These are phyloP conservation scores for Patella caerulea DNA, from an alignment of 2,888 invertebrate genomes.

Conservation along the genomic window DNA sequence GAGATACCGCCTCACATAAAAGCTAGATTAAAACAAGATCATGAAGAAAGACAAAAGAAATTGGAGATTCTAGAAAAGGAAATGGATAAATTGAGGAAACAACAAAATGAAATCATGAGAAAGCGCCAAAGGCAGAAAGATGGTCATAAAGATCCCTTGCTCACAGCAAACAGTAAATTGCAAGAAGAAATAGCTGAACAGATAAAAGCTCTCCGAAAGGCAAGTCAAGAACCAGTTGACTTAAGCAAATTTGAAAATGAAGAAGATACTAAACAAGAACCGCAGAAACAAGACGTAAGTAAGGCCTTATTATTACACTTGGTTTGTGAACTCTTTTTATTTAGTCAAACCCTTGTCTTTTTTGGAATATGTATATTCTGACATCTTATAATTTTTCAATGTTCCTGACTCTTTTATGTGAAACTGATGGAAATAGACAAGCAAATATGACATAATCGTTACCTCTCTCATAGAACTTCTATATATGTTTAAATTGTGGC, in stretches of 20 bases:
- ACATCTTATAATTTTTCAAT: too few relatives aligned
- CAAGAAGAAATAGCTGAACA: constrained; percentile 63
- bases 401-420: too few relatives aligned
- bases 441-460: too few relatives aligned
- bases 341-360: too few relatives aligned
- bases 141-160: constrained; percentile 64
- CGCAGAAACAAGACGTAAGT: constrained; percentile 24
- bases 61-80: constrained; percentile 53
- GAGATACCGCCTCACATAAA: not conserved
- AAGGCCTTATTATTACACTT: too few relatives aligned
- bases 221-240: constrained; percentile 34
- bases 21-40: constrained; percentile 30
- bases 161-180: constrained; percentile 62
- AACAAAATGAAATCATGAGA: constrained; percentile 65
- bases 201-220: constrained; percentile 47
- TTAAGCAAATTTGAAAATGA: constrained; percentile 27
- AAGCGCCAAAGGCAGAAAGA: constrained; percentile 57
- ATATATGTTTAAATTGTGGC: too few relatives aligned
- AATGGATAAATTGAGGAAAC: constrained; percentile 53
- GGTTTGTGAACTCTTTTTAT: too few relatives aligned
- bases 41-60: constrained; percentile 43
- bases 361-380: too few relatives aligned
- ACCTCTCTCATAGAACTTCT: too few relatives aligned
- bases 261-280: constrained; percentile 26
- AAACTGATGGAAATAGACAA: too few relatives aligned